phyloP scores from a whole-genome alignment of 2,797 vertebrate species.

The Menidia menidia region DNA sequence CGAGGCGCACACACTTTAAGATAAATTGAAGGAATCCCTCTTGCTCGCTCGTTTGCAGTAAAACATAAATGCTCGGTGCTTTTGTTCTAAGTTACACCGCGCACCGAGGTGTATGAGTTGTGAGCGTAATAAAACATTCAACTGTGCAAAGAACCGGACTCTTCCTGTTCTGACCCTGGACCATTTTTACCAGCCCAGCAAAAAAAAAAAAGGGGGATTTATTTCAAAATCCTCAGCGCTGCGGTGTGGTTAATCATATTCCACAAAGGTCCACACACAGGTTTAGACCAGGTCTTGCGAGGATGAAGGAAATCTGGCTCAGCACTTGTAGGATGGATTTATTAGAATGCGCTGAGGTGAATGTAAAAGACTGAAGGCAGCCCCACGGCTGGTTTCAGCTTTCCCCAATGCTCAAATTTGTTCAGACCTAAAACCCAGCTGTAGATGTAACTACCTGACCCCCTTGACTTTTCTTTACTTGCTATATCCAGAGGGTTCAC shows the following conservation, averaged over 20 bases:
- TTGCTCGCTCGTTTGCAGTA: conserved; percentile 20
- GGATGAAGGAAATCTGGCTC: conserved; percentile 39
- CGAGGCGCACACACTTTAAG: conserved; percentile 1
- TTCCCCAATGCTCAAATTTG: conserved; percentile 52
- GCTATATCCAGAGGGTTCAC: conserved; percentile 8
- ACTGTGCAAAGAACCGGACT: conserved; percentile 26
- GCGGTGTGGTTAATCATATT: conserved; percentile 41
- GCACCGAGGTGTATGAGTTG: conserved; percentile 10
- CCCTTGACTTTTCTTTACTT: conserved; percentile 22
- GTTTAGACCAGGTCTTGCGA: conserved; percentile 34
- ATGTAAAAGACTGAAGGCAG: conserved; percentile 40
- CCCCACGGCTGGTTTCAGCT: conserved; percentile 36
- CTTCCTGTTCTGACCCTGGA: conserved; percentile 37
- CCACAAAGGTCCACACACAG: conserved; percentile 29
- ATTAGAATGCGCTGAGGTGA: conserved; percentile 43
- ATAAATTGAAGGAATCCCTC: conserved; percentile 12
- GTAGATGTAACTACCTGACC: conserved; percentile 36
- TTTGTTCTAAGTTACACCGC: conserved; percentile 16
- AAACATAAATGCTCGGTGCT: conserved; percentile 22
- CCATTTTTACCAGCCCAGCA: conserved; percentile 44
- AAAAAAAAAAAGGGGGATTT: conserved; percentile 32
- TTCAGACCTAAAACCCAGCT: conserved; percentile 36
- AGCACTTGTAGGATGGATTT: conserved; percentile 50
- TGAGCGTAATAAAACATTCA: conserved; percentile 39
- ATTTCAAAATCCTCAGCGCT: conserved; percentile 33